phyloP scores from a whole-genome alignment of 2,113 vertebrate genomes.

The Struthio camelus region DNA sequence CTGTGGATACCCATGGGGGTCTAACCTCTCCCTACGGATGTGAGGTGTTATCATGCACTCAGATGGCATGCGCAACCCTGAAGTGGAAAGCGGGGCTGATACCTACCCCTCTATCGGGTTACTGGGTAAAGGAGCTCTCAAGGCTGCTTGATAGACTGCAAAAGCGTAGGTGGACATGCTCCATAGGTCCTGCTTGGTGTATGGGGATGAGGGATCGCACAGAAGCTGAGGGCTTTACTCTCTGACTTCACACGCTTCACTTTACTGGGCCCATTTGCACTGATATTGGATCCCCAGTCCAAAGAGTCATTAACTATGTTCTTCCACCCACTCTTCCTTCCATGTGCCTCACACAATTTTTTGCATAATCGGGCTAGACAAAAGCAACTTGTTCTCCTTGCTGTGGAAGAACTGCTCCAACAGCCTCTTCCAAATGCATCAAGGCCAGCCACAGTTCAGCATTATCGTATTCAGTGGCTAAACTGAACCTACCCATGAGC shows the following conservation, averaged over 20 bases:
- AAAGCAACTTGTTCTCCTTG: background rate
- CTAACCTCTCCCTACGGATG: background rate
- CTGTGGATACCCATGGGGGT: background rate
- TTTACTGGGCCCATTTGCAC: background rate
- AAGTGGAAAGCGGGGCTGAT: background rate
- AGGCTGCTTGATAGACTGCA: too few species aligned
- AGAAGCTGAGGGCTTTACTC: background rate
- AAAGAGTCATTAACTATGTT: background rate
- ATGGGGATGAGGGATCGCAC: background rate
- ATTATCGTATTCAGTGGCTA: background rate
- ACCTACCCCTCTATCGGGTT: background rate
- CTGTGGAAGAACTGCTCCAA: slow-evolving; percentile 8
- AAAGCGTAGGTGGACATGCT: background rate
- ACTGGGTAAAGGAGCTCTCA: background rate
- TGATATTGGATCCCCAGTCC: background rate
- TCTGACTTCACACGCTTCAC: background rate
- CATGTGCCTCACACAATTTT: background rate
- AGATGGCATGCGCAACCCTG: background rate
- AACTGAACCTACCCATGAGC: background rate
- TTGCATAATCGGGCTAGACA: background rate
- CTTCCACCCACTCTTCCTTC: slow-evolving; percentile 8
- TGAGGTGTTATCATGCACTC: background rate
- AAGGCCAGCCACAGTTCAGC: background rate
- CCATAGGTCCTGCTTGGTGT: rapidly evolving
- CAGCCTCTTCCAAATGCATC: background rate